Evolutionary conservation across 2,113 vertebrate species (phyloP).

Genomic region (Shinisaurus crocodilurus): DNA sequence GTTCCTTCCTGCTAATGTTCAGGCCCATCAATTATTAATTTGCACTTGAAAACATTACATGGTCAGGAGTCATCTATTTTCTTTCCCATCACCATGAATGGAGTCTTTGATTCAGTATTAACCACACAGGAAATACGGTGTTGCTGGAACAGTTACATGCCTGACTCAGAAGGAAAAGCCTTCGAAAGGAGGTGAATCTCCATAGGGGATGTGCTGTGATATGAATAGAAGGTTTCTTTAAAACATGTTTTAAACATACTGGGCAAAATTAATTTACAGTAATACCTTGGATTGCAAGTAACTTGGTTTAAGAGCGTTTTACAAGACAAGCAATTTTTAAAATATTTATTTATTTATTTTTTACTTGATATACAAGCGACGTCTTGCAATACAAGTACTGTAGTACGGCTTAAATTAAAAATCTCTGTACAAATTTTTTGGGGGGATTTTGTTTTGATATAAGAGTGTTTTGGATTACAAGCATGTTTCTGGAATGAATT

Average conservation of each 20-base stretch:
- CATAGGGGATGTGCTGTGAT: not conserved
- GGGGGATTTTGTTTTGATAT: too few relatives aligned
- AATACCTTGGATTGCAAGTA: too few relatives aligned
- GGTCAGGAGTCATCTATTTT: slow-evolving; percentile 53
- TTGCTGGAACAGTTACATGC: slow-evolving; percentile 55
- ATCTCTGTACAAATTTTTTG: too few relatives aligned
- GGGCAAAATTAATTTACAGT: slow-evolving; percentile 32
- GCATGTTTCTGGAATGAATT: too few relatives aligned
- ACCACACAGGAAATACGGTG: slow-evolving; percentile 64
- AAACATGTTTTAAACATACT: slow-evolving; percentile 8
- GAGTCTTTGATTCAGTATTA: slow-evolving; percentile 64
- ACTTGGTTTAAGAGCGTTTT: too few relatives aligned
- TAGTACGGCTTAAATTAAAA: too few relatives aligned
- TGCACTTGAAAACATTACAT: slow-evolving; percentile 45
- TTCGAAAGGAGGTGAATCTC: slow-evolving; percentile 50
- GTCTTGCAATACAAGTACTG: too few relatives aligned
- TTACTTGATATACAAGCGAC: too few relatives aligned
- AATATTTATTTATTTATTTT: too few relatives aligned
- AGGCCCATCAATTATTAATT: slow-evolving; percentile 50
- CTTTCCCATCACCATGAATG: slow-evolving; percentile 64
- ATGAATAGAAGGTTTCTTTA: slow-evolving; percentile 26
- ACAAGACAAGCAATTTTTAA: too few relatives aligned
- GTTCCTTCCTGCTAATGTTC: slow-evolving; percentile 39
- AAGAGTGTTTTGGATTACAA: too few relatives aligned
- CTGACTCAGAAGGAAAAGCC: slow-evolving; percentile 68